These are phyloP conservation scores for Paramisgurnus dabryanus DNA, from an alignment of 2,113 vertebrate species.

Conservation along the genomic window DNA sequence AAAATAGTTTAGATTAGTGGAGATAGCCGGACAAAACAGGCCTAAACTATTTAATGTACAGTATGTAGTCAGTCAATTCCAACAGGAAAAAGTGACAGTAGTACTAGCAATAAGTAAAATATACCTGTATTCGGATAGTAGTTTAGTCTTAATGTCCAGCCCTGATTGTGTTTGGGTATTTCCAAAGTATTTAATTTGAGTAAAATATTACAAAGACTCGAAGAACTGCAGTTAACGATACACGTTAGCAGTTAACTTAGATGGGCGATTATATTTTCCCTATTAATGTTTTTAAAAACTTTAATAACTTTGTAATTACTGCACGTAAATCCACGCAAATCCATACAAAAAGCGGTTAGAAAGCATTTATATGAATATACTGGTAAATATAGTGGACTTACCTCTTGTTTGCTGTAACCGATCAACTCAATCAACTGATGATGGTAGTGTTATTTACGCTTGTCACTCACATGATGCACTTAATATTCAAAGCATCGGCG, in stretches of 20 bases:
- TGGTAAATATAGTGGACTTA: background rate
- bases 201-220: background rate
- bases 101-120: no score
- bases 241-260: background rate
- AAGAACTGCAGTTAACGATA: background rate
- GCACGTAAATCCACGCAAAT: background rate
- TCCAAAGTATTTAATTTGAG: background rate
- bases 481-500: no score
- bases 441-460: background rate
- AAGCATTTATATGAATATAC: background rate
- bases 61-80: no score
- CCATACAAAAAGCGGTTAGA: background rate
- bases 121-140: no score
- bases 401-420: background rate
- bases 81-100: no score
- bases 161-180: background rate
- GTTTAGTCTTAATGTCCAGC: no score
- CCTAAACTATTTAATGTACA: background rate
- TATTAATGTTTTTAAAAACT: background rate
- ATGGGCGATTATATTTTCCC: background rate
- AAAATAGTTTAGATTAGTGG: background rate
- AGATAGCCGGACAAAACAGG: background rate
- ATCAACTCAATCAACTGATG: background rate
- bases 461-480: no score
- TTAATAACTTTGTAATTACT: slow-evolving; percentile 1